Conservation (phyloP, 2,113 vertebrate species). For the Anser cygnoides region DNA sequence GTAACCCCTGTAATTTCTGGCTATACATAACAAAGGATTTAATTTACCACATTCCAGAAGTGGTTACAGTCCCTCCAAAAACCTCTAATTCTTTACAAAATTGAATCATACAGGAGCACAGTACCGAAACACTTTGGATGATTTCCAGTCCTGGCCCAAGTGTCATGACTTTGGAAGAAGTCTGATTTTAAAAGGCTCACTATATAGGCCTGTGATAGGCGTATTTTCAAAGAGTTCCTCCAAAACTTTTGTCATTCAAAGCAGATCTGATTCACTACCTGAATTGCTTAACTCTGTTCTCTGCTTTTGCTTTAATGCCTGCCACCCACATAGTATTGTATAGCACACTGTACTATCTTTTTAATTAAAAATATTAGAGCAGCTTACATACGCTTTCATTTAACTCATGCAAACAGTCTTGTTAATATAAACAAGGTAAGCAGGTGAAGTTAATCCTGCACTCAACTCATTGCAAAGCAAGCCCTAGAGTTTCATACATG, state of each 20-base stretch:
- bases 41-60: conserved; percentile 27
- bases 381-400: not conserved
- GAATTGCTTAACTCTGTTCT: not conserved
- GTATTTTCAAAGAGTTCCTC: not conserved
- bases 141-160: not conserved
- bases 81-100: not conserved
- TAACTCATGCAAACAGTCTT: not conserved
- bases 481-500: not conserved
- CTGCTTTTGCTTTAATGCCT: not conserved
- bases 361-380: conserved; percentile 13
- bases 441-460: not conserved
- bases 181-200: not conserved
- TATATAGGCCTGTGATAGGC: not conserved
- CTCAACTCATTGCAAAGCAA: not conserved
- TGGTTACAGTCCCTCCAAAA: not conserved
- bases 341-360: not conserved
- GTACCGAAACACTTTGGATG: not conserved
- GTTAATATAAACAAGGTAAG: not conserved
- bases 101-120: not conserved
- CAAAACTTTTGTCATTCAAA: not conserved
- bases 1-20: not conserved
- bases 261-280: not conserved
- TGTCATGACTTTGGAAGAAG: not conserved
- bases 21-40: not conserved
- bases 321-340: conserved; percentile 16